Base-by-base conservation (phyloP, 2,797 vertebrate genomes). In the Eleutherodactylus coqui region DNA sequence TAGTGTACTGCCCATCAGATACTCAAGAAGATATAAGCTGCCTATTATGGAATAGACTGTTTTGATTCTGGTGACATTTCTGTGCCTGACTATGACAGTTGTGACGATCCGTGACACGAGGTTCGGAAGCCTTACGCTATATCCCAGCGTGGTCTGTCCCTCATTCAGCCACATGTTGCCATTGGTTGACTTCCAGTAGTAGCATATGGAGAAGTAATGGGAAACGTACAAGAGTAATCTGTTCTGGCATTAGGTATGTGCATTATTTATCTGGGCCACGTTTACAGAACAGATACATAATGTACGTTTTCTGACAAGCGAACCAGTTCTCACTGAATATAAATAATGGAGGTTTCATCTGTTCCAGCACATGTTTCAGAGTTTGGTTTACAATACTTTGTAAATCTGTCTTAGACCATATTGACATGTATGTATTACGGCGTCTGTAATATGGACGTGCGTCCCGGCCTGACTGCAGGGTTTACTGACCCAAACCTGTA, bases 141-240 rank as follows among this genome's bases (percentile, higher is more conserved):
- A 13, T 67, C 36, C 67, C 43, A 49, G 55, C n/a, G 27, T 67
- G 77, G 58, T 14, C 24, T 41, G 51, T 62, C 14, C 36, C 14
- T 29, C 32, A 5, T 5, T 34, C 34, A 17, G 53, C 58, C 78
- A 80, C 41, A 80, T 67, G 78, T 80, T 67, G 47, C n/a, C 10
- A 45, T 45, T 49, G 78, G 77, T 60, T 43, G n/a, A n/a, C 53
- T 80, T 80, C 60, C 78, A 80, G 78, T 47, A 49, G 43, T 32
- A 49, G 43, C 55, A 80, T 80, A 80, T 67, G 55, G 60, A 64
- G 27, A 67, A 80, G 78, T 80, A 67, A 80, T 80, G 38, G 60
- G 78, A 47, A 13, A 80, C 27, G 13, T 11, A 80, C 27, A 49
- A 49, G 27, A 67, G 16, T 80, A 80, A 80, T 67, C 55, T 80